phyloP scores from a whole-genome alignment of 2,888 invertebrate genomes.

The Frankliniella intonsa region DNA sequence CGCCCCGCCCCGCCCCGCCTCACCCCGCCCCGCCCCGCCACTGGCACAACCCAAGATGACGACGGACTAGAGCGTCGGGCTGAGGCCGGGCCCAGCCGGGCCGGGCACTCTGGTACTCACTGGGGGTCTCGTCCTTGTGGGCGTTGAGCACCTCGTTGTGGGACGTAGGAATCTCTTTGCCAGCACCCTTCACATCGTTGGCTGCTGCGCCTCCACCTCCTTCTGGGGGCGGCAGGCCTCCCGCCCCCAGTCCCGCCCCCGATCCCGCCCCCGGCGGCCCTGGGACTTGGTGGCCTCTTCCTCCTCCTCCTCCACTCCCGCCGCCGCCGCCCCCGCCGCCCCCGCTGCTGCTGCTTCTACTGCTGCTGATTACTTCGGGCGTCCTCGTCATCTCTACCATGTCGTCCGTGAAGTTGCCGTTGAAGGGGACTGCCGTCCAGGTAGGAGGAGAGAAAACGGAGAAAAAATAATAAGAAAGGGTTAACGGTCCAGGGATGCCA shows the following conservation, averaged over 20 bases:
- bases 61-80: background rate
- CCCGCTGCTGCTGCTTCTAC: conserved; percentile 45
- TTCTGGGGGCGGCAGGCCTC: conserved; percentile 38
- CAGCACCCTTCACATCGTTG: conserved; percentile 47
- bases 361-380: conserved; percentile 52
- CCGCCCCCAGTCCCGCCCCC: conserved; percentile 43
- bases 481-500: background rate
- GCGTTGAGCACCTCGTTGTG: conserved; percentile 21
- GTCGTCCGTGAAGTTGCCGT: conserved; percentile 52
- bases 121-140: conserved; percentile 18
- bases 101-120: background rate
- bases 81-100: background rate
- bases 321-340: conserved; percentile 43
- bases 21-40: background rate
- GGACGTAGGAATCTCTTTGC: conserved; percentile 16
- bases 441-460: background rate
- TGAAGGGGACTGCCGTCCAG: conserved; percentile 36
- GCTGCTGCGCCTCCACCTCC: conserved; percentile 49
- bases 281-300: background rate
- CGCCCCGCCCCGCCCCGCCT: background rate
- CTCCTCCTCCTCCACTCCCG: background rate
- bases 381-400: conserved; percentile 59
- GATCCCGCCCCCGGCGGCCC: conserved; percentile 40
- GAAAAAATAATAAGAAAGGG: conserved; percentile 22
- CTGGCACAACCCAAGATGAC: background rate